Conservation (phyloP, 2,888 invertebrate genomes). For the Drosophila paracracens region DNA sequence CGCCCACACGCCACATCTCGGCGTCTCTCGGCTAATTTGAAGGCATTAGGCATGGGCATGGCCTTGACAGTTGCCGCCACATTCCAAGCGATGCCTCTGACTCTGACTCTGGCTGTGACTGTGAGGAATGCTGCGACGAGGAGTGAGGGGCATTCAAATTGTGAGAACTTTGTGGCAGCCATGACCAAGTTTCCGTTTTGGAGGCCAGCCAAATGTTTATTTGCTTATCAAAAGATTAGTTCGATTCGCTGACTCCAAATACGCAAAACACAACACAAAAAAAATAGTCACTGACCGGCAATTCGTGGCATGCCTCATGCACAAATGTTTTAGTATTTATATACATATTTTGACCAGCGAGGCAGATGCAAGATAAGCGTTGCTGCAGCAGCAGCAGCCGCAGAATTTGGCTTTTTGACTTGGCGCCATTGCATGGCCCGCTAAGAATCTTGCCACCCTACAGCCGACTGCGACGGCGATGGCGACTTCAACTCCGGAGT, state of each 20-base stretch:
- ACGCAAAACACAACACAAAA: constrained; percentile 32
- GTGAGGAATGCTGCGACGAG: constrained; percentile 49
- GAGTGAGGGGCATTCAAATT: constrained; percentile 58
- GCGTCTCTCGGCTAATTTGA: constrained; percentile 24
- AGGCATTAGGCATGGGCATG: constrained; percentile 38
- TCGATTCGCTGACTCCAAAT: constrained; percentile 53
- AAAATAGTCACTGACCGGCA: constrained; percentile 21
- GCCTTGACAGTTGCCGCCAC: constrained; percentile 51
- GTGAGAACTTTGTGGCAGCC: constrained; percentile 72
- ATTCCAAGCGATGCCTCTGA: constrained; percentile 44
- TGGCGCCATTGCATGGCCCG: constrained; percentile 47
- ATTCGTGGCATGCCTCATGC: constrained; percentile 48
- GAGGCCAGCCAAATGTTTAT: constrained; percentile 61
- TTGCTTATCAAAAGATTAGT: constrained; percentile 72
- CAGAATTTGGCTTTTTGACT: constrained; percentile 43
- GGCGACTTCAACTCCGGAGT: constrained; percentile 21
- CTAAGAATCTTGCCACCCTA: constrained; percentile 64
- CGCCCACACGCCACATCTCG: constrained; percentile 62
- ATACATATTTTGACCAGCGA: constrained; percentile 27
- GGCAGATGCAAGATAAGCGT: constrained; percentile 62
- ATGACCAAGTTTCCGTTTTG: constrained; percentile 62
- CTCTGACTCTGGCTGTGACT: neutral
- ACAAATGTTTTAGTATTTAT: constrained; percentile 31
- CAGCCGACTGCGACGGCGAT: constrained; percentile 36
- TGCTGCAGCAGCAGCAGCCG: constrained; percentile 11